These are phyloP conservation scores for Ariopsis seemanni DNA, from an alignment of 2,113 vertebrate genomes.

Conservation along the genomic window DNA sequence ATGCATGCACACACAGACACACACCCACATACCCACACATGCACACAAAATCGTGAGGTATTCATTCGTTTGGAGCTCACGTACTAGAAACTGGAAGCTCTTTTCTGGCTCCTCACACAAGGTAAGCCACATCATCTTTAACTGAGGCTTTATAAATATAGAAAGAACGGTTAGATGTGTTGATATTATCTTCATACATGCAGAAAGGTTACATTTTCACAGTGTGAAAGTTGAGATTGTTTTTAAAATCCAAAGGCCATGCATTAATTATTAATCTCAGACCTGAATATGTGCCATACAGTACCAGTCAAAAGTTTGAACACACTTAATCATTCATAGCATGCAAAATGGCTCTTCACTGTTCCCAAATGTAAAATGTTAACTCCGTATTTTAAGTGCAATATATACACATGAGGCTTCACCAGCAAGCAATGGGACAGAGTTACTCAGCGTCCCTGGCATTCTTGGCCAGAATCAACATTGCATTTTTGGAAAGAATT, in stretches of 20 bases:
- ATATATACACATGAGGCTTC: neutral
- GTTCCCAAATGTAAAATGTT: neutral
- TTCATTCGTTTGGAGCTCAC: neutral
- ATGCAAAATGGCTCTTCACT: neutral
- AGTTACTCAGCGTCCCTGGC: neutral
- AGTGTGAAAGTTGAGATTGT: neutral
- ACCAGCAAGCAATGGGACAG: neutral
- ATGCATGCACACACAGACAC: neutral
- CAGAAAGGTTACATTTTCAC: neutral
- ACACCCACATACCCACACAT: neutral
- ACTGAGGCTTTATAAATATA: neutral
- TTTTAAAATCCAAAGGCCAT: neutral
- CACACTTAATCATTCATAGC: no score
- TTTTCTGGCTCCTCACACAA: conserved; percentile 5
- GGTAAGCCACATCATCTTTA: conserved; percentile 21
- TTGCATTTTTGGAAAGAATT: neutral
- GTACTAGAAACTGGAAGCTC: neutral
- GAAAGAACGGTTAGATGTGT: neutral
- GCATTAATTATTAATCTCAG: neutral
- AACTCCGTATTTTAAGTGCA: neutral
- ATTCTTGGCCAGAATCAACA: neutral
- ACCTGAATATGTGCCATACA: neutral
- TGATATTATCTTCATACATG: neutral
- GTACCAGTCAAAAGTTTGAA: neutral
- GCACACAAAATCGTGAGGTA: neutral